Conservation (phyloP, 2,888 invertebrate species). For the Ornithoptera priamus region DNA sequence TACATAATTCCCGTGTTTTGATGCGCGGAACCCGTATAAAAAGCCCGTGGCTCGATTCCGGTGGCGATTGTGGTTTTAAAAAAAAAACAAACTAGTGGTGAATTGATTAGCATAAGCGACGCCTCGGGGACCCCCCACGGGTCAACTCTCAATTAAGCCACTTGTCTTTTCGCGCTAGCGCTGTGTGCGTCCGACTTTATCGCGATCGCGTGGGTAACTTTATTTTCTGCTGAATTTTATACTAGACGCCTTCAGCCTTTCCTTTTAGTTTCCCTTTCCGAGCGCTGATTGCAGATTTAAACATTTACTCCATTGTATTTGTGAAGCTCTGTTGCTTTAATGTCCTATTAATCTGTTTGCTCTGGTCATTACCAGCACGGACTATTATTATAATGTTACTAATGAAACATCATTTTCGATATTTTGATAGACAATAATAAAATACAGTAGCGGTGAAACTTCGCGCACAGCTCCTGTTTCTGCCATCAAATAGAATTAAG, state of each 20-base stretch:
- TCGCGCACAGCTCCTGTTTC: no score
- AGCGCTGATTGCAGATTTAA: slow-evolving; percentile 8
- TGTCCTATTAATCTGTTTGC: not conserved
- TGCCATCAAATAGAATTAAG: no score
- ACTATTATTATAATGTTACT: no score
- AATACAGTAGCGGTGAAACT: no score
- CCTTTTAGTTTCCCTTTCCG: slow-evolving; percentile 11
- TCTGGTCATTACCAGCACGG: no score
- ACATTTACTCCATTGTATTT: slow-evolving; percentile 10
- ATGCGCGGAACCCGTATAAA: slow-evolving; percentile 52
- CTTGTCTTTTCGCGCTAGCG: slow-evolving; percentile 72
- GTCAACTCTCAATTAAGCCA: slow-evolving; percentile 74
- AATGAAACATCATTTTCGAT: no score
- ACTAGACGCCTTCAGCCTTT: slow-evolving; percentile 43
- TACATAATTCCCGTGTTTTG: slow-evolving; percentile 9
- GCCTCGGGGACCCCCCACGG: slow-evolving; percentile 70
- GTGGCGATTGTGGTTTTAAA: slow-evolving; percentile 57
- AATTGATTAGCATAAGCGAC: slow-evolving; percentile 77
- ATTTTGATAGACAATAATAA: no score
- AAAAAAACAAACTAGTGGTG: slow-evolving; percentile 71
- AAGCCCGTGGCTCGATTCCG: slow-evolving; percentile 52
- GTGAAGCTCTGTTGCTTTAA: slow-evolving; percentile 4
- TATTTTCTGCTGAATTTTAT: slow-evolving; percentile 63
- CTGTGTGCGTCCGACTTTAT: slow-evolving; percentile 68
- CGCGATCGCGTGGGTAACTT: slow-evolving; percentile 60